Percentiles rank a stretch among this genome's conserved stretches.
These are phyloP conservation scores for Apodemus sylvaticus DNA, from an alignment of 2,113 vertebrate genomes.

Conservation along the genomic window DNA sequence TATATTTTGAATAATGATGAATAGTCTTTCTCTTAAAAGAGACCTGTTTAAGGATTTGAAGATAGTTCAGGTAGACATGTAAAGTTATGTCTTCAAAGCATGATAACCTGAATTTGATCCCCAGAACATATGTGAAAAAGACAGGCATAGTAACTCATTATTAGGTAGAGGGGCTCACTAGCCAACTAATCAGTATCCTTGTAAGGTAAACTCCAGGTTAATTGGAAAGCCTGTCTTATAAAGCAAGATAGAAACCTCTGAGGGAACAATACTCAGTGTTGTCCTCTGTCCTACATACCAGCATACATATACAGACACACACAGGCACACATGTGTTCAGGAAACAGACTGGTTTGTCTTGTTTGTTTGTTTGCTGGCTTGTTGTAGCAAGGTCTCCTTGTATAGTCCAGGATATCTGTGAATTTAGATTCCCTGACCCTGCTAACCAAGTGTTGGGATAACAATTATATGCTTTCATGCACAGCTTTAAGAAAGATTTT, in stretches of 20 bases:
- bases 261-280: not conserved
- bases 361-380: not conserved
- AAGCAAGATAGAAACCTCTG: not conserved
- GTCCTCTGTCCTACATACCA: not conserved
- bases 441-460: not conserved
- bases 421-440: not conserved
- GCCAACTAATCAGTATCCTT: not conserved
- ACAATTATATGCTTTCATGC: not conserved
- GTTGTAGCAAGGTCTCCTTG: not conserved
- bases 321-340: not conserved
- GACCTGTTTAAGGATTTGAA: not conserved
- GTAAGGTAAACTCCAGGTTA: not conserved
- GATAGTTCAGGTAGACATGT: not conserved
- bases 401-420: not conserved
- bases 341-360: not conserved
- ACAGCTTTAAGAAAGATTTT: not conserved
- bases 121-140: not conserved
- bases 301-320: not conserved
- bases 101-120: not conserved
- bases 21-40: not conserved
- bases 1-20: not conserved
- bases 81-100: not conserved
- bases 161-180: not conserved
- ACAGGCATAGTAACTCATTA: not conserved
- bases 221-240: not conserved